A percentile compares a stretch with the other conserved stretches of the same genome.
phyloP scores from a whole-genome alignment of 2,113 vertebrate genomes.

The Fulmarus glacialis region DNA sequence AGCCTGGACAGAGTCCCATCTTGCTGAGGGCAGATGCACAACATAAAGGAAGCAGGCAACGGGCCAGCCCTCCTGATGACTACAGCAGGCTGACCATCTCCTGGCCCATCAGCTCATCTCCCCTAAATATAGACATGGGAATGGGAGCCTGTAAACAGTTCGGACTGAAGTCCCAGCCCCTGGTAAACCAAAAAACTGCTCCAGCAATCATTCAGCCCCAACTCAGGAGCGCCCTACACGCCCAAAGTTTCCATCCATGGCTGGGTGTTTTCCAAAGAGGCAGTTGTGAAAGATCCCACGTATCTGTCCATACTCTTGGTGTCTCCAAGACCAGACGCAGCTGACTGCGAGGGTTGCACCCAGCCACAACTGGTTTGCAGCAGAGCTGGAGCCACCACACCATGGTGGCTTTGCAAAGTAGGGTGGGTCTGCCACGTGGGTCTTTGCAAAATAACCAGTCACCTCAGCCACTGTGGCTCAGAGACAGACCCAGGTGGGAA shows the following conservation, averaged over 20 bases:
- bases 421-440: accelerated
- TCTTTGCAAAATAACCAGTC: background rate
- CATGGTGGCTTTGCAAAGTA: too few species aligned
- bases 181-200: background rate
- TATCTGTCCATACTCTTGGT: background rate
- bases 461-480: background rate
- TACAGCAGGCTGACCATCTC: background rate
- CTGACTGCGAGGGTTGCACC: background rate
- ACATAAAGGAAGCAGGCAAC: background rate
- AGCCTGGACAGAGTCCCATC: accelerated
- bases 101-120: background rate
- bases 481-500: background rate
- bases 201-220: background rate
- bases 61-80: background rate
- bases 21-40: background rate
- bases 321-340: background rate
- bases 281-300: background rate
- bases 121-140: background rate
- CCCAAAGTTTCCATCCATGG: background rate
- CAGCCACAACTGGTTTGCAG: background rate
- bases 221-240: background rate
- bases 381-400: background rate
- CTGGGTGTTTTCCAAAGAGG: background rate
- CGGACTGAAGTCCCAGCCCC: background rate
- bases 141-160: background rate